phyloP scores from a whole-genome alignment of 2,888 invertebrate genomes.

The Caenorhabditis drosophilae region DNA sequence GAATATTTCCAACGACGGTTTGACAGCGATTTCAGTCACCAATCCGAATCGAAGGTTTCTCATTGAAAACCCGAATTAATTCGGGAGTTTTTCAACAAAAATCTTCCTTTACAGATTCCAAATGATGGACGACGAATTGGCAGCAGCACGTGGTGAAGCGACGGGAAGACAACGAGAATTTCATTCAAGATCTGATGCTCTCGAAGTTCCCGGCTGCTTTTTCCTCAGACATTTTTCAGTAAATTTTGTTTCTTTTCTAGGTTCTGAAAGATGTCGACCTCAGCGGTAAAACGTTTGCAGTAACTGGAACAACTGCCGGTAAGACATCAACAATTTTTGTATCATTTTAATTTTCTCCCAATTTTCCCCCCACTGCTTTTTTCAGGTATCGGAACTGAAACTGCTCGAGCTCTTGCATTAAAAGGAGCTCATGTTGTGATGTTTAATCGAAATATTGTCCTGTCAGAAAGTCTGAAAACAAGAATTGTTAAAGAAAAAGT shows the following conservation, averaged over 20 bases:
- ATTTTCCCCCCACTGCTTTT: too few species aligned
- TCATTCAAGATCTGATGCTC: conserved; percentile 22
- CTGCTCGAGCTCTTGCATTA: conserved; percentile 53
- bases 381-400: conserved; percentile 57
- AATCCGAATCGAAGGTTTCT: conserved; percentile 32
- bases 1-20: conserved; percentile 34
- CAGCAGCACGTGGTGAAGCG: conserved; percentile 17
- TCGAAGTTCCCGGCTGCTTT: conserved; percentile 19
- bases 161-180: conserved; percentile 19
- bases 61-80: background rate
- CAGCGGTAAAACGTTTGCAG: conserved; percentile 54
- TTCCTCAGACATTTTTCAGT: background rate
- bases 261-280: conserved; percentile 50
- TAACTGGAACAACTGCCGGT: conserved; percentile 55
- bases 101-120: conserved; percentile 24
- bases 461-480: conserved; percentile 78
- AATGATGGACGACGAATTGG: conserved; percentile 40
- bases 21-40: conserved; percentile 28
- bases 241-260: conserved; percentile 4
- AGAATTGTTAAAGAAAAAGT: conserved; percentile 73
- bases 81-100: too few species aligned
- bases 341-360: background rate
- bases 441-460: conserved; percentile 78
- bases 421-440: conserved; percentile 80
- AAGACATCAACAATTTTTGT: background rate